These are phyloP conservation scores for Teleogryllus oceanicus DNA, from an alignment of 2,888 invertebrate species.

Conservation along the genomic window DNA sequence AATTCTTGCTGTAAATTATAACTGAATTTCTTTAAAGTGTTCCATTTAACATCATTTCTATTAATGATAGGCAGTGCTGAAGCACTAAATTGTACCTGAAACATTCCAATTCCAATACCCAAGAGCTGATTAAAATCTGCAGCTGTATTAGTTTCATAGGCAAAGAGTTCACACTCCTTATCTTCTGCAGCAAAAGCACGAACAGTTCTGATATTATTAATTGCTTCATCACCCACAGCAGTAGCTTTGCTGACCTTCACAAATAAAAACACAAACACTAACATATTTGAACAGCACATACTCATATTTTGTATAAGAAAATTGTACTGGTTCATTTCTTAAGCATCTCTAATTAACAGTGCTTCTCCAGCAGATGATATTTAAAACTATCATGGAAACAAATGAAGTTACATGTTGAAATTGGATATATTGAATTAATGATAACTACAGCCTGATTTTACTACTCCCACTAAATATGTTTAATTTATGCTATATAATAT, in stretches of 20 bases:
- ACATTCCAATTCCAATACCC: conserved; percentile 86
- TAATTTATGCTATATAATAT: too few species aligned
- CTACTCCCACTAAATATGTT: too few species aligned
- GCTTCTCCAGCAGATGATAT: too few species aligned
- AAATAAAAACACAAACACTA: conserved; percentile 21
- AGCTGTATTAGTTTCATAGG: conserved; percentile 69
- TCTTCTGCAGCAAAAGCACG: conserved; percentile 91
- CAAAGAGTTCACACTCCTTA: conserved; percentile 69
- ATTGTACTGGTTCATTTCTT: too few species aligned
- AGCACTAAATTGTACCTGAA: conserved; percentile 53
- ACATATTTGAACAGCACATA: neutral
- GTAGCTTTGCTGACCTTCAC: conserved; percentile 77
- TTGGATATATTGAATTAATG: too few species aligned
- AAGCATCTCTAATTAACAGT: too few species aligned
- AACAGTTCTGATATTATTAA: conserved; percentile 90
- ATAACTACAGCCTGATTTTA: too few species aligned
- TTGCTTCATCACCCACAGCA: conserved; percentile 86
- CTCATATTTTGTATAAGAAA: too few species aligned
- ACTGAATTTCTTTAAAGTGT: too few species aligned
- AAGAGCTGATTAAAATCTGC: conserved; percentile 70
- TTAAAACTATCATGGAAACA: conserved; percentile 18
- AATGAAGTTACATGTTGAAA: neutral
- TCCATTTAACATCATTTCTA: too few species aligned
- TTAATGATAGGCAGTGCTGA: too few species aligned
- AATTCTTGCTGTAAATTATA: too few species aligned